Conservation (phyloP, 2,797 vertebrate species). For the Rallus crepitans region DNA sequence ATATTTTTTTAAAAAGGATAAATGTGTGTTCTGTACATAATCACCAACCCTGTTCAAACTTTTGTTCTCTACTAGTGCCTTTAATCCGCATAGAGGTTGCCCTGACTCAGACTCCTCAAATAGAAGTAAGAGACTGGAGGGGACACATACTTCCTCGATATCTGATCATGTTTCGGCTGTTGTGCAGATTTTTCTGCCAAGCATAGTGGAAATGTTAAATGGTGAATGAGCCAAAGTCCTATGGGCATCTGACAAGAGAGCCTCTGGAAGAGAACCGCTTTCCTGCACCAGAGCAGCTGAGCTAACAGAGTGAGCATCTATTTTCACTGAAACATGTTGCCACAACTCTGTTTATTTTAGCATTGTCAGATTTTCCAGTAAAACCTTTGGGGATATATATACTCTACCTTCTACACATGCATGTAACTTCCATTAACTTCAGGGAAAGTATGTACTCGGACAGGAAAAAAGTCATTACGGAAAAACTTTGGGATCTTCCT, state of each 20-base stretch:
- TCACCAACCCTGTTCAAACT: not conserved
- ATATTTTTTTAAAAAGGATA: not conserved
- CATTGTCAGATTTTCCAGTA: conserved; percentile 23
- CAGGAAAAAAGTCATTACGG: not conserved
- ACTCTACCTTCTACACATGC: not conserved
- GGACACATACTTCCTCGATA: not conserved
- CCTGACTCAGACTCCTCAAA: not conserved
- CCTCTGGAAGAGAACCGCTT: not conserved
- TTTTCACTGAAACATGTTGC: conserved; percentile 17
- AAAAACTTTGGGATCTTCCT: not conserved
- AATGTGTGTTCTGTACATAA: not conserved
- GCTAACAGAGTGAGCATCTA: conserved; percentile 16
- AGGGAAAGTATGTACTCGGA: not conserved
- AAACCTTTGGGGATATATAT: not conserved
- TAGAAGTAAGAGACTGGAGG: not conserved
- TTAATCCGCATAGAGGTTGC: not conserved
- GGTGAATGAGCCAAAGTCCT: conserved; percentile 7
- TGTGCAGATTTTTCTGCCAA: conserved; percentile 14
- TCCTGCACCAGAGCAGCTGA: conserved; percentile 13
- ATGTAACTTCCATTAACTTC: conserved; percentile 9
- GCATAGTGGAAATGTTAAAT: conserved; percentile 11
- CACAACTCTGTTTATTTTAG: conserved; percentile 25
- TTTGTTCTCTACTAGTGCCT: not conserved
- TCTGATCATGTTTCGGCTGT: not conserved
- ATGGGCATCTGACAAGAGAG: not conserved